Percentiles rank a stretch among this genome's conserved stretches.
Conservation (phyloP, 2,113 vertebrate genomes). For the Tenrec ecaudatus region DNA sequence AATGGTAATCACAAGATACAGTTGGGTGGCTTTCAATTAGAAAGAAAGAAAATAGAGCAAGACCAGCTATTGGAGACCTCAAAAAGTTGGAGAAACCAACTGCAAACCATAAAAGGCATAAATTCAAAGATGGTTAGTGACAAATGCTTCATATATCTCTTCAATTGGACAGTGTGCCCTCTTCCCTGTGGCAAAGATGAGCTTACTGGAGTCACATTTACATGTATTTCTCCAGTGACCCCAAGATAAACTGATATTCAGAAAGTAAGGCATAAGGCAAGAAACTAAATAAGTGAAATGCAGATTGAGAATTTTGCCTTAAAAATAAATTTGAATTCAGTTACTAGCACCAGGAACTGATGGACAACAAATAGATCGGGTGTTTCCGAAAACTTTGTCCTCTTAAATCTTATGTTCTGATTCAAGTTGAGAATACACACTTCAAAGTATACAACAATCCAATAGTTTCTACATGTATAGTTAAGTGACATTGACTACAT, state of each 20-base stretch:
- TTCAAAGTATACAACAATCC: too few species aligned
- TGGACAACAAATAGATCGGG: background rate
- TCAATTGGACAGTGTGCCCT: background rate
- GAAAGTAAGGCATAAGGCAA: background rate
- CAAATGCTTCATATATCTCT: background rate
- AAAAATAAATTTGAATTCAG: background rate
- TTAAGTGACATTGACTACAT: background rate
- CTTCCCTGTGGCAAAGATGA: background rate
- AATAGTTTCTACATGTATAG: too few species aligned
- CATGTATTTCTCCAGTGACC: background rate
- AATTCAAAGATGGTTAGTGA: background rate
- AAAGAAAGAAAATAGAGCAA: conserved; percentile 45
- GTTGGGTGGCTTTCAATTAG: conserved; percentile 43
- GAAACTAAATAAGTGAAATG: background rate
- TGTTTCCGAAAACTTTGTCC: background rate
- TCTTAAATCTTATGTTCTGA: background rate
- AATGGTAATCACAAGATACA: background rate
- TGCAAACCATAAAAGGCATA: background rate
- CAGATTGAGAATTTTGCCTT: background rate
- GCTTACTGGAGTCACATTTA: background rate
- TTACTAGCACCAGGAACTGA: background rate
- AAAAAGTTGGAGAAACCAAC: background rate
- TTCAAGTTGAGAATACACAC: background rate
- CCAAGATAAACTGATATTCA: background rate
- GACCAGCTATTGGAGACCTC: background rate